These are phyloP conservation scores for Eristalis arbustorum DNA, from an alignment of 2,888 invertebrate species.

Conservation along the genomic window DNA sequence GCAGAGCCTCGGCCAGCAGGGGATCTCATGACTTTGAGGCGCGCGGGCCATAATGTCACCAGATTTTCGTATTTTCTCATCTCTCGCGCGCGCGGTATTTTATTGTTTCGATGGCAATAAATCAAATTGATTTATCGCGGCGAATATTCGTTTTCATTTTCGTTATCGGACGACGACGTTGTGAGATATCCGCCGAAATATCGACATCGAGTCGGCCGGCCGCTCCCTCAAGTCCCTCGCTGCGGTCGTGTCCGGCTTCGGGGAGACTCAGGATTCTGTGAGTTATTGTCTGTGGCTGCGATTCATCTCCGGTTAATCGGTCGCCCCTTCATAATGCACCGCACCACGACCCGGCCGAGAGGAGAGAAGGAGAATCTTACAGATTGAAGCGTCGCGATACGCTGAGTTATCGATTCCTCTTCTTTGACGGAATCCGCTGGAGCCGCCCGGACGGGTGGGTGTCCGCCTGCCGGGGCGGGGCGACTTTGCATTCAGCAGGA, in stretches of 20 bases:
- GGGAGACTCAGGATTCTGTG: conserved; percentile 33
- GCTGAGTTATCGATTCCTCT: conserved; percentile 37
- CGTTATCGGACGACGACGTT: conserved; percentile 63
- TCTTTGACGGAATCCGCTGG: conserved; percentile 2
- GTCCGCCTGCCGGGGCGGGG: background rate
- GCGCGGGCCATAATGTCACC: conserved; percentile 69
- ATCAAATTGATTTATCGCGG: conserved; percentile 69
- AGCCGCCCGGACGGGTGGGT: background rate
- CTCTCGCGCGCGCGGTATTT: conserved; percentile 54
- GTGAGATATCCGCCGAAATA: conserved; percentile 67
- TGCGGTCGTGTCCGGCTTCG: conserved; percentile 42
- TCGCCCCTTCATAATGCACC: conserved; percentile 26
- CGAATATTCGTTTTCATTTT: conserved; percentile 70
- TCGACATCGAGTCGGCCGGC: background rate
- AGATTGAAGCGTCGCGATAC: conserved; percentile 29
- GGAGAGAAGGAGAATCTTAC: background rate
- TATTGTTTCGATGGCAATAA: conserved; percentile 69
- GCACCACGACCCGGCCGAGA: background rate
- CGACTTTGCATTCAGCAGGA: background rate
- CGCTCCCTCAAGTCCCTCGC: conserved; percentile 1
- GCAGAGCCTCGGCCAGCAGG: conserved; percentile 55
- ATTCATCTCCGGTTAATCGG: conserved; percentile 25
- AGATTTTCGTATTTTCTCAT: conserved; percentile 69
- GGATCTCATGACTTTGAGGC: conserved; percentile 69
- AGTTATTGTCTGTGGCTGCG: conserved; percentile 54